Conservation (phyloP, 2,888 invertebrate genomes). For the Caenorhabditis uteleia region DNA sequence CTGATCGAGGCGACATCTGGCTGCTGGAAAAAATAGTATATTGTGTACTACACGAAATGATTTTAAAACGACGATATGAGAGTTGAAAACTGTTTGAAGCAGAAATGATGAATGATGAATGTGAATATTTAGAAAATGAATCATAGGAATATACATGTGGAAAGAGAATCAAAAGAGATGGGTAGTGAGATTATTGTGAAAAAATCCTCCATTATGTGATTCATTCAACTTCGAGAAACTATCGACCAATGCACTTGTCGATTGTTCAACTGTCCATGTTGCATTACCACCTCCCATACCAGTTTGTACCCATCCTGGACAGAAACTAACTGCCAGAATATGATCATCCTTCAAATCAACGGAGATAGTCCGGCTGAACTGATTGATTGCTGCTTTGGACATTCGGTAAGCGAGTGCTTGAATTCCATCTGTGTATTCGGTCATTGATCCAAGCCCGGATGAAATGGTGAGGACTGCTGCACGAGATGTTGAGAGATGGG, state of each 20-base stretch:
- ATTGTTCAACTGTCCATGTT: conserved; percentile 14
- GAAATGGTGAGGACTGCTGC: conserved; percentile 38
- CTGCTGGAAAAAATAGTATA: too few species aligned
- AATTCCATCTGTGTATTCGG: conserved; percentile 31
- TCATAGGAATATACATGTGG: too few species aligned
- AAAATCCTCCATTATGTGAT: conserved; percentile 14
- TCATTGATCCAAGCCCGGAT: conserved; percentile 36
- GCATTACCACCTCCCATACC: conserved; percentile 55
- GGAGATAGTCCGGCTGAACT: conserved; percentile 46
- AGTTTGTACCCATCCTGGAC: conserved; percentile 57
- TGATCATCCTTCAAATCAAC: conserved; percentile 36
- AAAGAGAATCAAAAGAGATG: too few species aligned
- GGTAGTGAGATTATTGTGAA: too few species aligned
- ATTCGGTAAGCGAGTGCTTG: conserved; percentile 37
- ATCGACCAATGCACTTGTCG: conserved; percentile 2
- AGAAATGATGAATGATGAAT: too few species aligned
- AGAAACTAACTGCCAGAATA: conserved; percentile 45
- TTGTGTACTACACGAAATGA: too few species aligned
- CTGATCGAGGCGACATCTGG: conserved; percentile 60
- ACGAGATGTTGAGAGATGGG: background rate
- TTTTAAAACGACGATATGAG: too few species aligned
- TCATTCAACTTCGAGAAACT: conserved; percentile 3
- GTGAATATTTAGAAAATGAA: too few species aligned
- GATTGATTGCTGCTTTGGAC: conserved; percentile 54
- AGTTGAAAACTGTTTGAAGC: too few species aligned